Evolutionary conservation across 2,888 invertebrate genomes (phyloP).

Genomic region (Ceratothoa steindachneri): DNA sequence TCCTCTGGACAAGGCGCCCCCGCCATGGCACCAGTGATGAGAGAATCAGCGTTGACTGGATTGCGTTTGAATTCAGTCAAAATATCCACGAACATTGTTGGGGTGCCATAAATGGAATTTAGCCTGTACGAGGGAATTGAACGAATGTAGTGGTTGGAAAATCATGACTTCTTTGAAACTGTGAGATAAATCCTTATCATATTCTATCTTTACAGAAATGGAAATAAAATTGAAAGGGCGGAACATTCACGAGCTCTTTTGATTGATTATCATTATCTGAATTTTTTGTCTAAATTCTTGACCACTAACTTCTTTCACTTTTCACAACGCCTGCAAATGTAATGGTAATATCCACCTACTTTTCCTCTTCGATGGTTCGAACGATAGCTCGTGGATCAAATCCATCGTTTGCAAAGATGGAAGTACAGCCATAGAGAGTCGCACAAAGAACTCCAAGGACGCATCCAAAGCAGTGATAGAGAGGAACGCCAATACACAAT

Average conservation of each 20-base stretch:
- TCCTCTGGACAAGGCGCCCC: conserved; percentile 58
- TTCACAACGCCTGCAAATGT: no score
- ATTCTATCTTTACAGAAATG: no score
- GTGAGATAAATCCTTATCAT: no score
- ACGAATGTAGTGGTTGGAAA: background rate
- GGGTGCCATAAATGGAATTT: conserved; percentile 69
- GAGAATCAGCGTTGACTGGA: conserved; percentile 50
- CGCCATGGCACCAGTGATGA: conserved; percentile 56
- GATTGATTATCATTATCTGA: no score
- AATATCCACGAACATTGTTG: conserved; percentile 80
- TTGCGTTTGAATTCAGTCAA: conserved; percentile 54
- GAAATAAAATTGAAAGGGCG: no score
- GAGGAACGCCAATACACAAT: conserved; percentile 63
- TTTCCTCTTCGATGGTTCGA: conserved; percentile 64
- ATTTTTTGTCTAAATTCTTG: no score
- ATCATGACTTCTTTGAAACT: no score
- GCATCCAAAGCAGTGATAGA: conserved; percentile 78
- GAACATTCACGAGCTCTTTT: no score
- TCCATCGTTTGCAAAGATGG: conserved; percentile 61
- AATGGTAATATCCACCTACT: no score
- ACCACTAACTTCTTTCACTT: no score
- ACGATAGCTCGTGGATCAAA: conserved; percentile 64
- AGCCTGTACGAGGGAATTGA: conserved; percentile 58
- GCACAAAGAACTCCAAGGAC: conserved; percentile 61
- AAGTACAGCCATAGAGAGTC: conserved; percentile 61